These are phyloP conservation scores for Standfussiana lucernea DNA, from an alignment of 2,888 invertebrate species.

Conservation along the genomic window DNA sequence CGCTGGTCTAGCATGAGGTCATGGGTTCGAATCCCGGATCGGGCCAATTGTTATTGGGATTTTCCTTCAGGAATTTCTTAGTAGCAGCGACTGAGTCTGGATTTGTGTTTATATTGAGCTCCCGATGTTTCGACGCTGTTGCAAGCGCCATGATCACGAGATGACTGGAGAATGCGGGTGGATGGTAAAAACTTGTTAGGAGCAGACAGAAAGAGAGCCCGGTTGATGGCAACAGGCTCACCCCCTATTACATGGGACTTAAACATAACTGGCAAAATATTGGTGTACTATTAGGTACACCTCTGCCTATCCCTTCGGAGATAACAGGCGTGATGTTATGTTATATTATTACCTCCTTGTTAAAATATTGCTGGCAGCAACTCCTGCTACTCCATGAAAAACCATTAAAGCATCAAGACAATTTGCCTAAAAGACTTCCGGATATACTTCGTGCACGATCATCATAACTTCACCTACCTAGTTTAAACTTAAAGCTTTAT, in stretches of 20 bases:
- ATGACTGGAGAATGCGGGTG: too few species aligned
- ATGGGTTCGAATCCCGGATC: neutral
- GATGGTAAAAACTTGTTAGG: too few species aligned
- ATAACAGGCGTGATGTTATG: neutral
- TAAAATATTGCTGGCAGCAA: neutral
- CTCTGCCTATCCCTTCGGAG: too few species aligned
- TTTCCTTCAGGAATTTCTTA: neutral
- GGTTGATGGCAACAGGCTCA: neutral
- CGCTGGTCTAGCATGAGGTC: neutral
- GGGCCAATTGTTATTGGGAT: neutral
- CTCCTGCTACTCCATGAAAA: neutral
- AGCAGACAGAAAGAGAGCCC: too few species aligned
- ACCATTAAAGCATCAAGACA: neutral
- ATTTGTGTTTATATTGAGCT: too few species aligned
- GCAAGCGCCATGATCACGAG: too few species aligned
- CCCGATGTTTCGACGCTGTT: too few species aligned
- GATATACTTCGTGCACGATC: neutral
- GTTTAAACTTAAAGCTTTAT: constrained; percentile 48
- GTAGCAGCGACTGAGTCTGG: too few species aligned
- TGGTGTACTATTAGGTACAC: neutral
- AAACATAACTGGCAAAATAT: neutral
- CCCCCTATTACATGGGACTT: too few species aligned
- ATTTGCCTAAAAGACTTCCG: neutral
- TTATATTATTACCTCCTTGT: neutral
- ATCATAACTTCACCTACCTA: constrained; percentile 26